These are phyloP conservation scores for Mythimna ferrago DNA, from an alignment of 2,888 invertebrate species.

Conservation along the genomic window DNA sequence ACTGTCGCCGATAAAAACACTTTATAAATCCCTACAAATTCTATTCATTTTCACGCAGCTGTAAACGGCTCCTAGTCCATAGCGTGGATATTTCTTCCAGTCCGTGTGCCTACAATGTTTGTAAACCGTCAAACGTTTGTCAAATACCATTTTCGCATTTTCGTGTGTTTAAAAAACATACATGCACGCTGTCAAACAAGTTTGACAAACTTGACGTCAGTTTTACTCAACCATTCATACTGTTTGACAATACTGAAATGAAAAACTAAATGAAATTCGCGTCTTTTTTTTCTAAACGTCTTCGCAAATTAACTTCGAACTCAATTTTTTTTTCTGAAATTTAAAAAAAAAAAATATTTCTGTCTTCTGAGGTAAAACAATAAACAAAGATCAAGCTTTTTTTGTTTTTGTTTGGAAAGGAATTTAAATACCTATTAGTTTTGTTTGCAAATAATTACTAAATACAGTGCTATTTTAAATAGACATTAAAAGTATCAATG, in stretches of 20 bases:
- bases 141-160: slow-evolving; percentile 65
- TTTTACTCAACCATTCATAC: slow-evolving; percentile 43
- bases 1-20: no score
- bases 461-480: background rate
- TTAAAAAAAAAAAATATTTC: background rate
- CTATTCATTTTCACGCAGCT: slow-evolving; percentile 17
- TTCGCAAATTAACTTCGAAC: background rate
- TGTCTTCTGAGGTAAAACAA: background rate
- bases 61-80: slow-evolving; percentile 11
- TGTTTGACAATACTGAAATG: slow-evolving; percentile 43
- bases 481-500: background rate
- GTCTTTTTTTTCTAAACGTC: background rate
- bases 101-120: slow-evolving; percentile 55
- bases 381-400: background rate
- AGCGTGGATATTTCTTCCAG: slow-evolving; percentile 36
- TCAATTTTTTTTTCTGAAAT: background rate
- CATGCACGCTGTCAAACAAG: slow-evolving; percentile 61
- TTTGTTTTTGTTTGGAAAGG: background rate
- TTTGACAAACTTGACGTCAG: slow-evolving; percentile 62
- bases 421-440: background rate
- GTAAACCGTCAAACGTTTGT: slow-evolving; percentile 60
- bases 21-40: slow-evolving; percentile 1
- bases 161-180: slow-evolving; percentile 64
- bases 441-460: background rate
- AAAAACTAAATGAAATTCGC: background rate